A percentile compares a stretch with the other conserved stretches of the same genome.
phyloP scores from a whole-genome alignment of 2,113 vertebrate genomes.

The Callionymus lyra region DNA sequence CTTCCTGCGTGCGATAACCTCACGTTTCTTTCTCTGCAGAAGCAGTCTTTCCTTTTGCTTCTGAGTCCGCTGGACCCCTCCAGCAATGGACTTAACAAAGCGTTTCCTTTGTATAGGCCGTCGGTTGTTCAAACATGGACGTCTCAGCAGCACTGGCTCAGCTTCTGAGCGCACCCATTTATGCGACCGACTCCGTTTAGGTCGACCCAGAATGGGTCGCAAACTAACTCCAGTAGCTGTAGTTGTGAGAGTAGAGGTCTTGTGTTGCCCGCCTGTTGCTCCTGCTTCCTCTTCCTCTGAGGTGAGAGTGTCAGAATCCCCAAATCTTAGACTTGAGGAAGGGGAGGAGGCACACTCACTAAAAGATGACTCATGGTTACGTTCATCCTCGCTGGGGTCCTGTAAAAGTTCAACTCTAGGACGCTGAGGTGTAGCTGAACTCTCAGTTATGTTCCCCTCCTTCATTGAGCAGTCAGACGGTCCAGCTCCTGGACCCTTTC shows the following conservation, averaged over 20 bases:
- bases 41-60: slow-evolving; percentile 91
- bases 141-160: slow-evolving; percentile 85
- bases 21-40: slow-evolving; percentile 90
- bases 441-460: slow-evolving; percentile 60
- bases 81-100: slow-evolving; percentile 77
- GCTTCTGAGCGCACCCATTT: slow-evolving; percentile 87
- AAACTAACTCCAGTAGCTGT: slow-evolving; percentile 45
- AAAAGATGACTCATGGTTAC: slow-evolving; percentile 82
- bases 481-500: slow-evolving; percentile 95
- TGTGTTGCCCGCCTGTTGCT: slow-evolving; percentile 52
- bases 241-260: slow-evolving; percentile 40
- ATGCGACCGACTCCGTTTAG: slow-evolving; percentile 76
- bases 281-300: slow-evolving; percentile 80
- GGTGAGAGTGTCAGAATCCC: slow-evolving; percentile 92
- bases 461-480: slow-evolving; percentile 87
- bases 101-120: slow-evolving; percentile 84
- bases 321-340: slow-evolving; percentile 91
- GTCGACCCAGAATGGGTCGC: slow-evolving; percentile 72
- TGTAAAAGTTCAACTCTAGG: slow-evolving; percentile 72
- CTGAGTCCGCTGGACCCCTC: slow-evolving; percentile 81
- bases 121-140: slow-evolving; percentile 78
- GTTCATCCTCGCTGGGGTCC: slow-evolving; percentile 80
- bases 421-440: slow-evolving; percentile 55
- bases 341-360: slow-evolving; percentile 95
- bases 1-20: slow-evolving; percentile 85